Base-by-base conservation (phyloP, 2,888 invertebrate genomes). In the Thalpophila matura region DNA sequence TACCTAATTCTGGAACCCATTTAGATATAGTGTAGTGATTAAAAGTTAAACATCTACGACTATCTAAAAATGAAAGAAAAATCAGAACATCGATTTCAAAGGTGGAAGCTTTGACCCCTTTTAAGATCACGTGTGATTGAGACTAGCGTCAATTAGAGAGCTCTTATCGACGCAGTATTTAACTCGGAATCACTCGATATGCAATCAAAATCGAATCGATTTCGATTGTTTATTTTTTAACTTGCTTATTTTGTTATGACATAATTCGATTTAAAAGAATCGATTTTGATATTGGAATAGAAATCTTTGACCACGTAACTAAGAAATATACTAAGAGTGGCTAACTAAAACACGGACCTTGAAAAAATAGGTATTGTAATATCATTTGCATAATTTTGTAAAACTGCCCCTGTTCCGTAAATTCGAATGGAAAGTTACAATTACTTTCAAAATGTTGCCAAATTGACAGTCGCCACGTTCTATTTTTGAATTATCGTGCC, bases 41-140 rank as follows among this genome's bases (percentile, higher is more conserved):
- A n/a, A n/a, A n/a, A n/a, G 26, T 35, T 35, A 26, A 14, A 33
- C 47, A 38, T 20, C 24, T 37, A 38, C 37, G n/a, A 29, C 55
- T 57, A 33, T 54, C 33, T 12, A 16, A 46, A 29, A 55, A 47
- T 76, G 69, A 71, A 77, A 73, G 80, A 66, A 79, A 77, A 79
- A 79, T 68, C 68, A 79, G 73, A 68, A 37, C 49, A 61, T 61
- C 46, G 56, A 54, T 61, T 70, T 57, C 18, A 43, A 57, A 59
- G 42, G 49, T 56, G 45, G 40, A n/a, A 57, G 71, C 63, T 62
- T 33, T 42, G 50, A 54, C 42, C 75, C 75, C 50, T 70, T 47
- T 4, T 38, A 29, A 4, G 20, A 71, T 38, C 20, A 18, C 29
- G 18, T 50, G 45, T 27, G 22, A 47, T 29, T 22, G 18, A 43